Percentiles rank a stretch among this genome's conserved stretches.
Conservation (phyloP, 2,113 vertebrate genomes). For the Aptenodytes patagonicus region DNA sequence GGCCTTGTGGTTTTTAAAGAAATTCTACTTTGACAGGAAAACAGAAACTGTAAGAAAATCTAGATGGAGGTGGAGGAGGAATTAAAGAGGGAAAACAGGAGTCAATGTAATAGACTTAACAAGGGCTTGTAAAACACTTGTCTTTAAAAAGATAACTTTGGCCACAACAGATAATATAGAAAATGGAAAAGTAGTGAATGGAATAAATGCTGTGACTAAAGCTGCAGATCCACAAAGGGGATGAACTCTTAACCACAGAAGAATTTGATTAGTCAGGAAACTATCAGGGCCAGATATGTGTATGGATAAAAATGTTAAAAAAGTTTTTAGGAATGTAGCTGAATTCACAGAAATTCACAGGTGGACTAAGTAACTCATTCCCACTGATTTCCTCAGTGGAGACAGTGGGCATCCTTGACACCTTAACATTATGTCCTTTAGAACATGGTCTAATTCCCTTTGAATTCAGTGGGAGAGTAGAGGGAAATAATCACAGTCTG, state of each 20-base stretch:
- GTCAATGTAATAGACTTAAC: not conserved
- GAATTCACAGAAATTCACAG: not conserved
- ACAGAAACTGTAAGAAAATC: not conserved
- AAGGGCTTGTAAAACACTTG: not conserved
- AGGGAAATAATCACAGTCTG: not conserved
- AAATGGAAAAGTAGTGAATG: not conserved
- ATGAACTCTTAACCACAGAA: not conserved
- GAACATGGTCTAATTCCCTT: not conserved
- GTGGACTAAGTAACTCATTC: not conserved
- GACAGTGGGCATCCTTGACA: not conserved
- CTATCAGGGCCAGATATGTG: not conserved
- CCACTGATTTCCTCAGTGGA: not conserved
- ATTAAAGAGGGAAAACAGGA: not conserved
- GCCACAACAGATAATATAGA: not conserved
- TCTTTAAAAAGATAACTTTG: not conserved
- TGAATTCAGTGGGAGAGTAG: not conserved
- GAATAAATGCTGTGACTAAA: not conserved
- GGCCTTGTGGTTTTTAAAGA: not conserved
- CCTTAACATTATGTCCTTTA: not conserved
- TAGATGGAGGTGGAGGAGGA: not conserved
- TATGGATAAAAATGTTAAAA: not conserved
- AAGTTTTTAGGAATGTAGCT: not conserved
- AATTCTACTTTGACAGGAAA: not conserved
- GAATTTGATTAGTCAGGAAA: not conserved
- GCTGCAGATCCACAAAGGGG: not conserved